Evolutionary conservation across 2,797 vertebrate species (phyloP).

Genomic region (Spinibarbus caldwelli): DNA sequence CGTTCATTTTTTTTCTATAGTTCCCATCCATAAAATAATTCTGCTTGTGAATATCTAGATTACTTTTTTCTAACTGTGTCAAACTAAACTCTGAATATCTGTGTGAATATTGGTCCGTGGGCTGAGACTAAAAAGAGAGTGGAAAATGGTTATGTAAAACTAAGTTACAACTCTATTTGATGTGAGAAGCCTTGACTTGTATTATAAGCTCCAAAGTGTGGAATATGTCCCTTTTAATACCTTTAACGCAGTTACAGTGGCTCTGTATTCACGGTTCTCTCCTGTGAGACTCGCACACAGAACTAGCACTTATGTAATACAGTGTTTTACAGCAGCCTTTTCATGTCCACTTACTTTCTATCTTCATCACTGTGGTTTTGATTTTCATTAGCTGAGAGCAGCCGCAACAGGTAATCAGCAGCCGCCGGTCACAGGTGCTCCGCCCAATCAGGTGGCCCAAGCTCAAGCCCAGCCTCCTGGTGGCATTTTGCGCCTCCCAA

Average conservation of each 20-base stretch:
- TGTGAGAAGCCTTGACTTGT: conserved; percentile 3
- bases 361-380: conserved; percentile 14
- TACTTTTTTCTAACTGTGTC: not conserved
- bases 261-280: conserved; percentile 14
- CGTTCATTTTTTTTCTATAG: not conserved
- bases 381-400: conserved; percentile 74
- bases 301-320: not conserved
- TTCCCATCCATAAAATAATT: not conserved
- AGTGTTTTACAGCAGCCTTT: conserved; percentile 7
- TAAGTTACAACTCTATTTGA: not conserved
- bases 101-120: not conserved
- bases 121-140: conserved; percentile 14
- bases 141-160: not conserved
- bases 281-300: not conserved
- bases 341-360: conserved; percentile 6
- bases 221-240: conserved; percentile 14
- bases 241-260: not conserved
- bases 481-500: conserved; percentile 86
- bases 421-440: conserved; percentile 72
- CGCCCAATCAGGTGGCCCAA: conserved; percentile 81
- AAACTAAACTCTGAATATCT: conserved; percentile 3
- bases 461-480: conserved; percentile 78
- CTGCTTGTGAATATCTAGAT: not conserved
- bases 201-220: not conserved
- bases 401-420: conserved; percentile 76